Evolutionary conservation across 2,888 invertebrate genomes (phyloP).

Genomic region (Sinhomidia bicolor): DNA sequence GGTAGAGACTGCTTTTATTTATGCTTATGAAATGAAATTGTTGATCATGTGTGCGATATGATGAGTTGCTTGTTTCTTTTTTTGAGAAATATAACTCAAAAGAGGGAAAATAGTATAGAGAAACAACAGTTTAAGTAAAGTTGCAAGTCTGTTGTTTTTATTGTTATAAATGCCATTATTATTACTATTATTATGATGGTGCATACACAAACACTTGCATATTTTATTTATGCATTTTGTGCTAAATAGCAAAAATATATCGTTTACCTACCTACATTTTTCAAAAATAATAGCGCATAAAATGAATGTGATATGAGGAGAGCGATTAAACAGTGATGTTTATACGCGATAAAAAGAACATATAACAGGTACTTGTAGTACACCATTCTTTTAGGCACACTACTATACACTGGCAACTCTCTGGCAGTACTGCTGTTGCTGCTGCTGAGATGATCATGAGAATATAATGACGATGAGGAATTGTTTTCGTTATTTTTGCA

Average conservation of each 20-base stretch:
- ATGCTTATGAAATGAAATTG: constrained; percentile 27
- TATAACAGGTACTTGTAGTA: neutral
- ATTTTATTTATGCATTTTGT: neutral
- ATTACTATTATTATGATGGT: neutral
- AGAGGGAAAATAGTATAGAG: no score
- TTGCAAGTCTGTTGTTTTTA: neutral
- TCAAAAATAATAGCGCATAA: neutral
- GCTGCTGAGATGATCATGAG: no score
- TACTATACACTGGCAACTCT: no score
- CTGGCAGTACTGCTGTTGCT: no score
- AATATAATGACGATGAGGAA: neutral
- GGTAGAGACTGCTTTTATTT: no score
- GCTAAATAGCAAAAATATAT: neutral
- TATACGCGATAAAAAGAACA: neutral
- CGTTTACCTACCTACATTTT: neutral
- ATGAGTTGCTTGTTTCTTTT: neutral
- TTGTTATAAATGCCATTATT: neutral
- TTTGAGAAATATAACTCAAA: no score
- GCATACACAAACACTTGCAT: constrained; percentile 1
- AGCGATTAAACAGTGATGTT: neutral
- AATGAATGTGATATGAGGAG: neutral
- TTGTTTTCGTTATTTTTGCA: neutral
- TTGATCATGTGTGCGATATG: constrained; percentile 41
- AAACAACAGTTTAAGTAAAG: neutral
- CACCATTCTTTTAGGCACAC: neutral